These are phyloP conservation scores for Tachycineta bicolor DNA, from an alignment of 2,113 vertebrate species.

Conservation along the genomic window DNA sequence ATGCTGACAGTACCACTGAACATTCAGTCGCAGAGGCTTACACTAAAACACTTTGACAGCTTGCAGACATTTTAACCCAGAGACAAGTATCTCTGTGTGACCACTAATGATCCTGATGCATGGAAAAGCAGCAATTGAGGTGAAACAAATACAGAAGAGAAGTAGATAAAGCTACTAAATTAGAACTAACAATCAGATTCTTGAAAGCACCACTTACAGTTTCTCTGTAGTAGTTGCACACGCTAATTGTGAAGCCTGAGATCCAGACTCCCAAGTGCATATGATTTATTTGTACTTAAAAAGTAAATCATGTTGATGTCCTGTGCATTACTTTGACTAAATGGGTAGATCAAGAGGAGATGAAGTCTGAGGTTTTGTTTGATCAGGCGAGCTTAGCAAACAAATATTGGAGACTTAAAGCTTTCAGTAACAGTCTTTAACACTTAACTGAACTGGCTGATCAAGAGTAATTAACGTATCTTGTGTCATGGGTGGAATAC, in stretches of 20 bases:
- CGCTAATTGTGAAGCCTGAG: background rate
- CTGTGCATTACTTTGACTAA: constrained; percentile 10
- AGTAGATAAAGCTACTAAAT: constrained; percentile 17
- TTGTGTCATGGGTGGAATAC: background rate
- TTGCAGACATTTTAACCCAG: constrained; percentile 40
- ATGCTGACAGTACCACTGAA: background rate
- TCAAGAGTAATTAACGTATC: background rate
- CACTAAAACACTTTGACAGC: constrained; percentile 36
- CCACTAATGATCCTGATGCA: constrained; percentile 34
- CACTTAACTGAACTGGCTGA: background rate
- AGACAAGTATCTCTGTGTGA: constrained; percentile 12
- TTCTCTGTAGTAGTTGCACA: background rate
- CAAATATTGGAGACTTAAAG: background rate
- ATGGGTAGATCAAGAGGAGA: background rate
- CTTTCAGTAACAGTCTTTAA: background rate
- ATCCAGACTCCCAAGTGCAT: background rate
- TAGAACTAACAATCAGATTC: background rate
- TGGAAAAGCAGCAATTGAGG: background rate
- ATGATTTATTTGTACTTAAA: constrained; percentile 25
- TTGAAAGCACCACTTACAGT: background rate
- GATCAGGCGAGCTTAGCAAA: background rate
- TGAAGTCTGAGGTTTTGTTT: constrained; percentile 22
- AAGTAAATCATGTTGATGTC: background rate
- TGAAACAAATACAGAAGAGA: background rate
- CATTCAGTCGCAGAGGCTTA: constrained; percentile 12